A percentile compares a stretch with the other conserved stretches of the same genome.
Evolutionary conservation across 2,888 invertebrate genomes (phyloP).

Genomic region (Nebria brevicollis): DNA sequence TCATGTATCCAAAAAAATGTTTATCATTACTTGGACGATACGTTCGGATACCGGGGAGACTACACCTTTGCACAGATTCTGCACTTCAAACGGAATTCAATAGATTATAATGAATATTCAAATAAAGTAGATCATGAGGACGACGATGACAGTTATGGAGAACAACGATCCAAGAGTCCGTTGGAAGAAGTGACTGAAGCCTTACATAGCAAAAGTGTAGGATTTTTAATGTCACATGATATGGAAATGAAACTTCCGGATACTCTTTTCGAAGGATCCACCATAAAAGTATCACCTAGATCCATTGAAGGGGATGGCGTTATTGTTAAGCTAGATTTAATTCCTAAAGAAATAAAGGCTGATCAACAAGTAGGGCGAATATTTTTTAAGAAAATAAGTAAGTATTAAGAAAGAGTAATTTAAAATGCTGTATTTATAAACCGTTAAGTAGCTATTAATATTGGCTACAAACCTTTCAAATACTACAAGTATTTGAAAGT

Average conservation of each 20-base stretch:
- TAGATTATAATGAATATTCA: slow-evolving; percentile 68
- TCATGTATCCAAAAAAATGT: slow-evolving; percentile 83
- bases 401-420: slow-evolving; percentile 54
- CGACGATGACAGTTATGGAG: slow-evolving; percentile 63
- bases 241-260: slow-evolving; percentile 78
- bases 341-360: slow-evolving; percentile 64
- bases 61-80: slow-evolving; percentile 74
- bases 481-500: no score
- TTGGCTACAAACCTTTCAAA: not conserved
- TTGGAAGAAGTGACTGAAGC: slow-evolving; percentile 80
- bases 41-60: slow-evolving; percentile 72
- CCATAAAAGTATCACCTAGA: slow-evolving; percentile 77
- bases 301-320: slow-evolving; percentile 79
- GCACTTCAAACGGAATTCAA: slow-evolving; percentile 72
- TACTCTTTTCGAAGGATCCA: slow-evolving; percentile 77
- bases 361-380: slow-evolving; percentile 66
- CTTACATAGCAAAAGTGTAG: slow-evolving; percentile 74
- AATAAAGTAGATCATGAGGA: slow-evolving; percentile 59
- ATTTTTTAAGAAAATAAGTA: slow-evolving; percentile 77
- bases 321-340: slow-evolving; percentile 77
- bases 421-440: not conserved
- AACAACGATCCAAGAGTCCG: slow-evolving; percentile 64
- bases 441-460: not conserved
- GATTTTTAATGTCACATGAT: slow-evolving; percentile 82
- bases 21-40: slow-evolving; percentile 76